Evolutionary conservation across 2,113 vertebrate genomes (phyloP).

Genomic region (Nansenia antarctica): DNA sequence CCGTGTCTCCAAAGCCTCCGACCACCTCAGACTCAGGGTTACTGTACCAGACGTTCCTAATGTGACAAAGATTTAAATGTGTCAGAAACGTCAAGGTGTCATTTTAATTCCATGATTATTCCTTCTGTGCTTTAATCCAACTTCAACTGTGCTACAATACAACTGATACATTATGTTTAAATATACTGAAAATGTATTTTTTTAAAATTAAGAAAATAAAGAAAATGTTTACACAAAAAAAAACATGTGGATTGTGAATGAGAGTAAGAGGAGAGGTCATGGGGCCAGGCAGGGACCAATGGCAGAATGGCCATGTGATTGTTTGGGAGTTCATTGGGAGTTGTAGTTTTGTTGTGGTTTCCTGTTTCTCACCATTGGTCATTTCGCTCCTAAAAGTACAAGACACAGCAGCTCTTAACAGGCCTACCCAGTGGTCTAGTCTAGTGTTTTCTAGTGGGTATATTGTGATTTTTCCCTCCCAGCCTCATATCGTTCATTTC

Average conservation of each 20-base stretch:
- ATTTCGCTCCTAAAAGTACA: constrained; percentile 49
- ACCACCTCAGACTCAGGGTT: no score
- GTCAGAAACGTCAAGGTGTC: background rate
- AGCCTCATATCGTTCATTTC: no score
- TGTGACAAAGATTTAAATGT: background rate
- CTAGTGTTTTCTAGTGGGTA: no score
- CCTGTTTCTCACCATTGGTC: constrained; percentile 6
- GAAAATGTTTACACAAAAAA: background rate
- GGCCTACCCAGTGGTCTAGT: no score
- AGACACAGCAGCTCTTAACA: no score
- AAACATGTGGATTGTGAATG: background rate
- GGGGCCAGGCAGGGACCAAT: constrained; percentile 43
- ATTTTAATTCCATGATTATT: background rate
- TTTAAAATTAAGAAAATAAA: background rate
- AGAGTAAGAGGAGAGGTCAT: no score
- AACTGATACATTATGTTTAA: background rate
- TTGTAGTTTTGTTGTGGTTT: constrained; percentile 8
- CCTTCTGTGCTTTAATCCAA: background rate
- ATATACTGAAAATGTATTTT: background rate
- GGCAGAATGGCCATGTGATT: background rate
- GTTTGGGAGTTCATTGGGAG: no score
- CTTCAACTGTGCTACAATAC: constrained; percentile 18
- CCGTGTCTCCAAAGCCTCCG: no score
- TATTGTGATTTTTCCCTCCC: no score
- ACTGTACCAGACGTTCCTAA: no score